Base-by-base conservation (phyloP, 2,888 invertebrate genomes). In the Choristoneura rosaceana region DNA sequence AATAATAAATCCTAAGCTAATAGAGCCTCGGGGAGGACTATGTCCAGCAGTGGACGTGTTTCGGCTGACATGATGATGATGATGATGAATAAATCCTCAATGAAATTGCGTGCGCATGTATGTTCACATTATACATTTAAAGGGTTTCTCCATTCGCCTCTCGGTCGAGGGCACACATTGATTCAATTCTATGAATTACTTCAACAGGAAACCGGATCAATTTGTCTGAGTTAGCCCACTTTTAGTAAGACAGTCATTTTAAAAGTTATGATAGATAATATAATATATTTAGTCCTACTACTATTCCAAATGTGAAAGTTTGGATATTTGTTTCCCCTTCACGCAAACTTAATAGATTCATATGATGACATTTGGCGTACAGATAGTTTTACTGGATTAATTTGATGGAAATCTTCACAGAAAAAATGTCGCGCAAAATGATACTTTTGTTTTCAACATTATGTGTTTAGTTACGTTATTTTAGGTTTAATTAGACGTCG, bases 131-230 rank as follows among this genome's bases (percentile, higher is more conserved):
- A 17, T 9, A 52, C 50, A 52, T n/a, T 52, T 9, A 47, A 14
- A 47, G 47, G 47, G 47, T 47, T 47, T 7, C 47, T 43, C 10
- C 17, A 8, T 14, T 41, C n/a, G 43, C 25, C 52, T 60, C 38
- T 41, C 38, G 25, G 10, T 38, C 38, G 43, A 34, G 17, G 12
- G 7, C 55, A 55, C 14, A 60, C 47, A 43, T 52, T 69, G 52
- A 69, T 69, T 50, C 50, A 61, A 69, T 61, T 41, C 52, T 52
- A 62, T 55, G 69, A 69, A 41, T 69, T 50, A 69, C 52, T 61
- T 69, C 52, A 41, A 62, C 69, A 41, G 61, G 61, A 69, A 69
- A 33, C 69, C 41, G 69, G 50, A 69, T 69, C 69, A 69, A 69
- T 62, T 62, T 55, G 69, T 69, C 52, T 41, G 12, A 25, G 25